These are phyloP conservation scores for Platyrinchus mystaceus DNA, from an alignment of 2,797 vertebrate genomes.

Conservation along the genomic window DNA sequence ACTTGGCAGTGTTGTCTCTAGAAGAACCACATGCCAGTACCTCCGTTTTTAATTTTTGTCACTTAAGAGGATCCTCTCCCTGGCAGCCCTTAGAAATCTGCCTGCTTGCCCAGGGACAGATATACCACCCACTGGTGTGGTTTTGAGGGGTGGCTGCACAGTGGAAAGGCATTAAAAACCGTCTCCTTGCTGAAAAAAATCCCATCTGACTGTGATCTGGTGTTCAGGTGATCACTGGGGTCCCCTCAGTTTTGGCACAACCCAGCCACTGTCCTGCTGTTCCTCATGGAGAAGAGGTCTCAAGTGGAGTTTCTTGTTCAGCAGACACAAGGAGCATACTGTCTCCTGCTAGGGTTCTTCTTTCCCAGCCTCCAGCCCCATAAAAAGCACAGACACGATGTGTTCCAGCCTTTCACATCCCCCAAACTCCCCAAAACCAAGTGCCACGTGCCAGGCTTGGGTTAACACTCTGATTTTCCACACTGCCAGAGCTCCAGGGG, in stretches of 20 bases:
- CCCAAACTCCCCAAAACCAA: accelerated
- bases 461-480: not conserved
- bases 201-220: not conserved
- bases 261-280: accelerated
- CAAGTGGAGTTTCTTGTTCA: not conserved
- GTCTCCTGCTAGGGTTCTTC: not conserved
- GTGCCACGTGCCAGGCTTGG: not conserved
- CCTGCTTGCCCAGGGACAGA: not conserved
- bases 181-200: too few relatives aligned
- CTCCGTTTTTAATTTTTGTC: not conserved
- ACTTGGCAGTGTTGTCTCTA: not conserved
- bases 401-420: not conserved
- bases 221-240: not conserved
- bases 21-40: not conserved
- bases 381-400: accelerated
- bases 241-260: not conserved
- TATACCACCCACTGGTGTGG: not conserved
- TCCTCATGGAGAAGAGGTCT: not conserved
- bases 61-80: not conserved
- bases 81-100: not conserved
- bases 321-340: not conserved
- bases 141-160: not conserved
- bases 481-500: not conserved
- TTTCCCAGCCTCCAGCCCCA: not conserved
- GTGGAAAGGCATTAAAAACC: not conserved